phyloP scores from a whole-genome alignment of 64 coral and sea anemone genomes.

The Platygyra sinensis region DNA sequence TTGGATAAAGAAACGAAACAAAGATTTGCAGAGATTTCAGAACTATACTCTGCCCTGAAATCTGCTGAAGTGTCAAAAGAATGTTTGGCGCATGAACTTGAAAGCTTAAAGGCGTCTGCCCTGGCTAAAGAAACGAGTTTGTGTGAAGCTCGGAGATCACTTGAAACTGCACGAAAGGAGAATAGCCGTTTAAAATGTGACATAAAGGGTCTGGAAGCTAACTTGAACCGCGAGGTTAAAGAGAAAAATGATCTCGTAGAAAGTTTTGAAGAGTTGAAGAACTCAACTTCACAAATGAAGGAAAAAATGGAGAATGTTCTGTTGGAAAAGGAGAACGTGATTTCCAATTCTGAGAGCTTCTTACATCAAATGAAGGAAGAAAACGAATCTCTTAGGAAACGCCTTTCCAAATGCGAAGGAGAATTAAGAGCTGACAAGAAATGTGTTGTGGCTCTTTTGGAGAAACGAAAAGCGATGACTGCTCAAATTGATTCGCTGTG shows the following conservation, averaged over 20 bases:
- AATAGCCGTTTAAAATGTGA: slow-evolving; percentile 1
- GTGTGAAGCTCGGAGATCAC: neutral
- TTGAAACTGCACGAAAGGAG: slow-evolving; percentile 20
- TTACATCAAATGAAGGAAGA: slow-evolving; percentile 18
- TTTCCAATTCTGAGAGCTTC: neutral
- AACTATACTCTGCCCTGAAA: slow-evolving; percentile 6
- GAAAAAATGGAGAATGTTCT: slow-evolving; percentile 41
- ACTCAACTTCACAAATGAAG: slow-evolving; percentile 7
- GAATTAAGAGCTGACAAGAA: slow-evolving; percentile 36
- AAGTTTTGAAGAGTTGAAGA: slow-evolving; percentile 34
- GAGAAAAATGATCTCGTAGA: slow-evolving; percentile 11
- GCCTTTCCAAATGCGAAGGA: neutral
- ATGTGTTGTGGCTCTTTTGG: slow-evolving; percentile 19
- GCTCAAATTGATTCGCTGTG: slow-evolving; percentile 1
- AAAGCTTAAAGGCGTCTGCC: neutral
- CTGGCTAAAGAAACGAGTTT: slow-evolving; percentile 31
- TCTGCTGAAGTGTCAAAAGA: slow-evolving; percentile 41
- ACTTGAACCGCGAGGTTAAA: neutral
- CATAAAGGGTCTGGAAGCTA: neutral
- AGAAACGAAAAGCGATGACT: slow-evolving; percentile 6
- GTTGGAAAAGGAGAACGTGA: slow-evolving; percentile 27
- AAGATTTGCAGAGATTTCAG: slow-evolving; percentile 1
- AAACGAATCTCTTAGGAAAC: slow-evolving; percentile 2
- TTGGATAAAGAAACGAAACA: slow-evolving; percentile 28
- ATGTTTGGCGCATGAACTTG: slow-evolving; percentile 19